Evolutionary conservation across 2,797 vertebrate genomes (phyloP).

Genomic region (Smutsia temminckii): DNA sequence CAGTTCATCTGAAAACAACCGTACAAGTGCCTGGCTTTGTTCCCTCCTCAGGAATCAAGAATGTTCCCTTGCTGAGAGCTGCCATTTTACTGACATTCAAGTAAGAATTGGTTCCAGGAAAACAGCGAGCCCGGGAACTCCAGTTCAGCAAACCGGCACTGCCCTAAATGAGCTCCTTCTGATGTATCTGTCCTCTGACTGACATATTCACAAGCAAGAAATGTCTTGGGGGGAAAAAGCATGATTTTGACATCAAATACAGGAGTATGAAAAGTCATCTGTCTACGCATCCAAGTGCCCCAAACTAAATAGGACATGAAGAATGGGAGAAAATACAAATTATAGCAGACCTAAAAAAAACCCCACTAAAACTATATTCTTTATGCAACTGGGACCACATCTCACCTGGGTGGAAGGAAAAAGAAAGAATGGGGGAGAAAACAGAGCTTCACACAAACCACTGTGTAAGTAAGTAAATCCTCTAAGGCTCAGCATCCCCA

Average conservation of each 20-base stretch:
- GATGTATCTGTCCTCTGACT: not conserved
- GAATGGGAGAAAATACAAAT: constrained; percentile 4
- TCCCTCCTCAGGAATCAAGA: constrained; percentile 61
- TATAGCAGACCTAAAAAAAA: not conserved
- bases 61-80: constrained; percentile 69
- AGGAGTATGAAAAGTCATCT: not conserved
- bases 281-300: not conserved
- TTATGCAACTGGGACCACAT: not conserved
- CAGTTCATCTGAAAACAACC: constrained; percentile 58
- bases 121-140: not conserved
- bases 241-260: not conserved
- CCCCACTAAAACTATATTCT: not conserved
- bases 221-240: not conserved
- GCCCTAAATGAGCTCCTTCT: not conserved
- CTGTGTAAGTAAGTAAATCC: not conserved
- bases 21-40: constrained; percentile 45
- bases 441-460: not conserved
- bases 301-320: not conserved
- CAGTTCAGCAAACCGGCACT: not conserved
- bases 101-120: constrained; percentile 22
- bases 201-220: not conserved
- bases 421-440: not conserved
- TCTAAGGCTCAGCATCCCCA: not conserved
- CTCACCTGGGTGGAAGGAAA: not conserved
- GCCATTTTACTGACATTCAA: constrained; percentile 61